A percentile compares a stretch with the other conserved stretches of the same genome.
Conservation (phyloP, 2,797 vertebrate species). For the Telmatherina bonti region DNA sequence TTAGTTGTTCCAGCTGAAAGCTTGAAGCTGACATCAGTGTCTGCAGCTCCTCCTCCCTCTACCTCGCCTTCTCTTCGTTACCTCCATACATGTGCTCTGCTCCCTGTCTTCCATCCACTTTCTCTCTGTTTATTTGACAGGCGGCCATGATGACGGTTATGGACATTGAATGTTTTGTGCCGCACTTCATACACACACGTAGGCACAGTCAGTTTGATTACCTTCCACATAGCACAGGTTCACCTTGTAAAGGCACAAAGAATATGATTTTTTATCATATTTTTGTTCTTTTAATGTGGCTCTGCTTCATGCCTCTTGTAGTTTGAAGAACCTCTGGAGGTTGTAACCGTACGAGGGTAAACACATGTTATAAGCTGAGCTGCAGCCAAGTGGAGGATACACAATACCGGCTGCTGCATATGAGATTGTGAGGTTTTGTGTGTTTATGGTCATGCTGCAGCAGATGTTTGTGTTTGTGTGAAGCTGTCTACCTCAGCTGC, state of each 20-base stretch:
- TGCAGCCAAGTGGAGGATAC: constrained; percentile 67
- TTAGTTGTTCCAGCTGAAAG: constrained; percentile 5
- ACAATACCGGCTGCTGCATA: constrained; percentile 39
- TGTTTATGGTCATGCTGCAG: constrained; percentile 28
- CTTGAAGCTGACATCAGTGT: constrained; percentile 26
- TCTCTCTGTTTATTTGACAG: constrained; percentile 75
- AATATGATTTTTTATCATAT: constrained; percentile 60
- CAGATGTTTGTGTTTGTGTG: constrained; percentile 30
- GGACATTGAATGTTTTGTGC: constrained; percentile 69
- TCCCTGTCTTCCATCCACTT: constrained; percentile 73
- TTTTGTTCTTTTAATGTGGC: constrained; percentile 52
- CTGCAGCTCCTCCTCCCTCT: constrained; percentile 3
- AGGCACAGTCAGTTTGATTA: constrained; percentile 52
- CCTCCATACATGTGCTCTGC: constrained; percentile 69
- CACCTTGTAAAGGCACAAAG: constrained; percentile 57
- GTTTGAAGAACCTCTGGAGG: constrained; percentile 53
- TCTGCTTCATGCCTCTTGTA: constrained; percentile 64
- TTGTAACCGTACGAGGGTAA: constrained; percentile 56
- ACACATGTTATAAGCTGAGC: constrained; percentile 74
- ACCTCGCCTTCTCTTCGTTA: constrained; percentile 39
- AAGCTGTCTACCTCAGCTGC: constrained; percentile 49
- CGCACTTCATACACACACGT: constrained; percentile 29
- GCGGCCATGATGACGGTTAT: constrained; percentile 68
- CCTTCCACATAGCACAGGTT: constrained; percentile 63
- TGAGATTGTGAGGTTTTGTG: constrained; percentile 3